Base-by-base conservation (phyloP, 2,888 invertebrate genomes). In the Hydrotaea cyrtoneurina region DNA sequence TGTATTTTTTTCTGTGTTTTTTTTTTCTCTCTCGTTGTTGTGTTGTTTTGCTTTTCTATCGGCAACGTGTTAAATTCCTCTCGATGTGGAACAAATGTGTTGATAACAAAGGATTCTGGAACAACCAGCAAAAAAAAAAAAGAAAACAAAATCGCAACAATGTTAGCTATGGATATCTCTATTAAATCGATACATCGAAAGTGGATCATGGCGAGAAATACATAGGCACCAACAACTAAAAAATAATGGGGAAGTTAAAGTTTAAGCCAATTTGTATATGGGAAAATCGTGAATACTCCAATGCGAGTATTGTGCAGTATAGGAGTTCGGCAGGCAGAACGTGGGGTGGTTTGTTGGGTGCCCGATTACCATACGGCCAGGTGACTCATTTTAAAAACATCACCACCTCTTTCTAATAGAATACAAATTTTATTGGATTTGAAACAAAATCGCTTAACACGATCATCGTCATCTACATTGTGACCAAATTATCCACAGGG, bases 1-100 rank as follows among this genome's bases (percentile, higher is more conserved):
- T 69, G 13, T 46, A n/a, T 46, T 66, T 23, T 21, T 62, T 4
- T 23, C 21, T 31, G 15, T 31, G 39, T 39, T 66, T 39, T 66
- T 19, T 13, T 66, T 66, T 15, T 15, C 19, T 66, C 19, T n/a
- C n/a, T n/a, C n/a, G n/a, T n/a, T n/a, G n/a, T 64, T 64, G 26
- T 36, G n/a, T 17, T n/a, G 36, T 36, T 36, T 36, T 17, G 64
- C 36, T 31, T 21, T n/a, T 0, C 66, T 66, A 66, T 43, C 43
- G 66, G 66, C 66, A 66, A 43, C 36, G 66, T 39, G 66, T 66
- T 66, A 66, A 66, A 66, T 21, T 21, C 69, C 19, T 46, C 46
- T 69, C 69, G 69, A 46, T 46, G 69, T 69, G 69, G 69, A 69
- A 69, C 69, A 69, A 69, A 69, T 69, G 69, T 69, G 69, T 69